Base-by-base conservation (phyloP, 37 sponge, comb jelly and placozoan genomes). In the Dysidea cf. avara region DNA sequence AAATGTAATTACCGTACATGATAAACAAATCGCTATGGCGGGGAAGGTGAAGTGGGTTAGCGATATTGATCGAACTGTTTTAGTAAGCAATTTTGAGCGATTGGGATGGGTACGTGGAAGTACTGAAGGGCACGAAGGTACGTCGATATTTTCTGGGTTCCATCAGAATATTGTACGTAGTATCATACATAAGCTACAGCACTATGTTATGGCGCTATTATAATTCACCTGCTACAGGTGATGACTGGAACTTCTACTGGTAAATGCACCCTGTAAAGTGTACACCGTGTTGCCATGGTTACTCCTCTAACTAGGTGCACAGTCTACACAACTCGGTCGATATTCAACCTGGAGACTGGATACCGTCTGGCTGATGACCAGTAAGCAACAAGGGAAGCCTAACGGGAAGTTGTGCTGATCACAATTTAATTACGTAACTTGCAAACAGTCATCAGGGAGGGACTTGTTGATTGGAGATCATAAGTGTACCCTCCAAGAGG, bases 191-290 rank as follows among this genome's bases (percentile, higher is more conserved):
- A n/a, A n/a, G n/a, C n/a, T n/a, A 43, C 46, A 43, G 9, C 46
- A 43, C 46, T 43, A 9, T 43, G 9, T 12, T 43, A 43, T 43
- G 46, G 5, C 46, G 7, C 46, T 9, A 5, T 43, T 9, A 43
- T 12, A 43, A 43, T 12, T 43, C 5, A 43, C 46, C 46, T 43
- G 46, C 46, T 43, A 43, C 75, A 84, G 94, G 88, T 71, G 96
- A 91, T 24, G 92, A 96, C 60, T 96, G 99, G 99, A 97, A 97
- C 60, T 94, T 97, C 64, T 97, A 94, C 77, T 97, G 94, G 94
- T 87, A 77, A 55, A 71, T 67, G 30, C 29, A 1, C 1, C 34
- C 28, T 69, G 29, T 47, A 39, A 18, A 7, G 2, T 36, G 46
- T 43, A 12, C 7, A n/a, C n/a, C 7, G 9, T 48, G n/a, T 21